Percentiles rank a stretch among this genome's conserved stretches.
Evolutionary conservation across 2,888 invertebrate species (phyloP).

Genomic region (Plebejus melissa): DNA sequence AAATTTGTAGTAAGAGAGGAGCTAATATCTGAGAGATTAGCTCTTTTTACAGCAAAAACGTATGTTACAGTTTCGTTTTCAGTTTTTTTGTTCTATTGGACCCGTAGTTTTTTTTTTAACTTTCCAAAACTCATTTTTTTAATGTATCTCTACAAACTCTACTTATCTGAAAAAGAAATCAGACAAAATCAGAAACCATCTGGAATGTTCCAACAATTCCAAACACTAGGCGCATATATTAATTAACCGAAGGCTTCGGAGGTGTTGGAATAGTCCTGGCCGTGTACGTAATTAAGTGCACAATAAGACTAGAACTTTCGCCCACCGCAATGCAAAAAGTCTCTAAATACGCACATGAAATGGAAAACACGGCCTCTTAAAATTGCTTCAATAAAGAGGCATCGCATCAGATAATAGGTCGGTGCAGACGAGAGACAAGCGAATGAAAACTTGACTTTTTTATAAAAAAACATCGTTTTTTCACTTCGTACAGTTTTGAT

Average conservation of each 20-base stretch:
- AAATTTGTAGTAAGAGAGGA: no score
- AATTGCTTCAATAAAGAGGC: background rate
- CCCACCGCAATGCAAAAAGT: conserved; percentile 15
- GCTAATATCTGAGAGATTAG: no score
- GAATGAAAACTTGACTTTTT: background rate
- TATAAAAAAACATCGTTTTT: no score
- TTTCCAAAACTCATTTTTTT: no score
- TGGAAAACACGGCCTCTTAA: conserved; percentile 7
- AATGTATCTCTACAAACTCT: background rate
- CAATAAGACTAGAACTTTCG: conserved; percentile 12
- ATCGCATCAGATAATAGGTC: background rate
- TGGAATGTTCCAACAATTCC: conserved; percentile 2
- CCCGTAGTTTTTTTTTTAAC: no score
- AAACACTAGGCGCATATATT: conserved; percentile 1
- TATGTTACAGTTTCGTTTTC: no score
- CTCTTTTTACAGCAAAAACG: no score
- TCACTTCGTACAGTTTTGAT: no score
- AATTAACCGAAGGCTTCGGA: background rate
- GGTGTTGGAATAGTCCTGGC: background rate
- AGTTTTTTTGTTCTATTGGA: no score
- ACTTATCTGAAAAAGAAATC: background rate
- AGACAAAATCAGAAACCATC: background rate
- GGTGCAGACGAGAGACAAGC: background rate
- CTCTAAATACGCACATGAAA: conserved; percentile 16
- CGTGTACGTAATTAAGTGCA: conserved; percentile 10